Evolutionary conservation across 2,888 invertebrate species (phyloP).

Genomic region (Nasonovia ribisnigri): DNA sequence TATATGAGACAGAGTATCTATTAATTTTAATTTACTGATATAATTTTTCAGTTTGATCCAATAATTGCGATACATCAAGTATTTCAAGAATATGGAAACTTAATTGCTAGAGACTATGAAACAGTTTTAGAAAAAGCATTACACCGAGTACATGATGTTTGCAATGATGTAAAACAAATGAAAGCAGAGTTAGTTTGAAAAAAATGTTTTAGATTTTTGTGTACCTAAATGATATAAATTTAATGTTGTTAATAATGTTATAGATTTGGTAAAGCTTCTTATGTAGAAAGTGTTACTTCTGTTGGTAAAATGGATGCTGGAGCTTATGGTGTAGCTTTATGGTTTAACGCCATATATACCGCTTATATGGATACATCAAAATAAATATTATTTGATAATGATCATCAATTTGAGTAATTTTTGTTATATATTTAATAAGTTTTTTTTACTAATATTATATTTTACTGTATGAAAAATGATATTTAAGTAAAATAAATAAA

Average conservation of each 20-base stretch:
- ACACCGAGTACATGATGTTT: constrained; percentile 72
- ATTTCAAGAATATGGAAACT: constrained; percentile 68
- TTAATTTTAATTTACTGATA: neutral
- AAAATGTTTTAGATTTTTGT: neutral
- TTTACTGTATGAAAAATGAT: neutral
- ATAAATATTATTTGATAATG: neutral
- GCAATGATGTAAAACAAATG: constrained; percentile 74
- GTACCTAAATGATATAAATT: neutral
- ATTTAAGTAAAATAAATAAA: neutral
- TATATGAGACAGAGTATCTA: neutral
- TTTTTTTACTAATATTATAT: neutral
- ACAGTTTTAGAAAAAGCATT: constrained; percentile 70
- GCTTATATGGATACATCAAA: constrained; percentile 60
- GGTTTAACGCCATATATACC: constrained; percentile 74
- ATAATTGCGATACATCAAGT: constrained; percentile 72
- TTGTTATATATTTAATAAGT: neutral
- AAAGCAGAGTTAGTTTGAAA: constrained; percentile 72
- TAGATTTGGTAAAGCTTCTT: constrained; percentile 81
- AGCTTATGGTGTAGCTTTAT: constrained; percentile 77
- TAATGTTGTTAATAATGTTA: constrained; percentile 65
- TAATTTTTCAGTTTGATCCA: constrained; percentile 73
- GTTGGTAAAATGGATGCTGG: constrained; percentile 78
- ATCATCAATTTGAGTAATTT: neutral
- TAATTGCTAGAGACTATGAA: neutral
- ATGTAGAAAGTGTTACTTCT: constrained; percentile 74